Base-by-base conservation (phyloP, 1,140 invertebrate genomes). In the Trissolcus basalis region DNA sequence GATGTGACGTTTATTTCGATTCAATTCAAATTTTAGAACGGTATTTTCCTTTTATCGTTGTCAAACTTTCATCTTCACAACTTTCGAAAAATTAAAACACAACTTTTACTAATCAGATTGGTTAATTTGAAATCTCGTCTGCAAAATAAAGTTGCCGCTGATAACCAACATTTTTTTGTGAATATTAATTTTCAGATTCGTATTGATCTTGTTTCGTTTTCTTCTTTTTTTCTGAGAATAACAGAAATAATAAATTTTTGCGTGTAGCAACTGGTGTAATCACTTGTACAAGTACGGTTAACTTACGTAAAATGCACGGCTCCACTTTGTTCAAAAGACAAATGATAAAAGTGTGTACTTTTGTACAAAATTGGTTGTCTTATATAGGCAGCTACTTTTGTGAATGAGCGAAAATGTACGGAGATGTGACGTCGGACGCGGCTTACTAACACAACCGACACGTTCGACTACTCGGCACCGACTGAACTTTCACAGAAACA, bases 401-500 rank as follows among this genome's bases (percentile, higher is more conserved):
- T 51, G 8, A 53, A 14, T 35, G n/a, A 35, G 9, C 27, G 49
- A 55, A 56, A 36, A 10, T 49, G 47, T 19, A 19, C 32, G 36
- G 51, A 67, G 35, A 44, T 54, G 39, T 12, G 55, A 49, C 27
- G 36, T 51, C 49, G 51, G 36, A 4, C n/a, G 12, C 14, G 54
- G 59, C 13, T 14, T n/a, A 50, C 13, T 12, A 60, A 27, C 68
- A 60, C 76, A 55, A 51, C 69, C 43, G 47, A 51, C 41, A 43
- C 67, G 32, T 32, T 58, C 59, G 64, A 70, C 54, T 13, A 73
- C 68, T 72, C 63, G 56, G 67, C 67, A 61, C 44, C 35, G 72
- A 86, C 82, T 85, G 78, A 84, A 79, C 45, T 68, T 80, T 77
- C 69, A 61, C 71, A 55, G 44, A 73, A 47, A 71, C 16, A 51